Evolutionary conservation across 2,888 invertebrate species (phyloP).

Genomic region (Noctua comes): DNA sequence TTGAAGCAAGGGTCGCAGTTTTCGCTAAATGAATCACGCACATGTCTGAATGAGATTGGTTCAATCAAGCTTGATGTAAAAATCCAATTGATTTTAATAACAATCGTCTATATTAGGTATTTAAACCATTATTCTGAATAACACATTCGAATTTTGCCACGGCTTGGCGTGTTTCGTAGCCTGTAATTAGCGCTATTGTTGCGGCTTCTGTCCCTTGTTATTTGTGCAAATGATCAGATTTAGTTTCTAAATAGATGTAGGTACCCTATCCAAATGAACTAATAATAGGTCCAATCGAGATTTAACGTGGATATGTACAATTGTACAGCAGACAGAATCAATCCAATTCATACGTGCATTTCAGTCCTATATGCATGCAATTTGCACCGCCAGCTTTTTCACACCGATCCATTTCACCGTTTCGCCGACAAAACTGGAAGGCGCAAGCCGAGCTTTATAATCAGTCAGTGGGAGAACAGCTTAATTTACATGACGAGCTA

Average conservation of each 20-base stretch:
- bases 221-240: not conserved
- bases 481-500: constrained; percentile 59
- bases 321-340: constrained; percentile 2
- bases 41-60: not conserved
- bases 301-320: not conserved
- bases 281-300: constrained; percentile 1
- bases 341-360: constrained; percentile 31
- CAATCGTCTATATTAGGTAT: not conserved
- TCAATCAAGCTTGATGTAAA: not conserved
- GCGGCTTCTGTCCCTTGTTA: not conserved
- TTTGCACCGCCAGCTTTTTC: constrained; percentile 43
- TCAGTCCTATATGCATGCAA: constrained; percentile 6
- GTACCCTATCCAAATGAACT: not conserved
- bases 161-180: not conserved
- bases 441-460: constrained; percentile 40
- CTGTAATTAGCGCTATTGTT: not conserved
- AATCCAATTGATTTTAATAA: not conserved
- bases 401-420: constrained; percentile 50
- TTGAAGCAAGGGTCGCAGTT: not conserved
- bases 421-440: constrained; percentile 51
- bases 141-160: not conserved
- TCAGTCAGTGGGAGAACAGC: constrained; percentile 53
- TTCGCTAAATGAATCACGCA: not conserved
- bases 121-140: not conserved
- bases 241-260: not conserved